Evolutionary conservation across 1,140 invertebrate species (phyloP), one percentile per base, ranked within the genome.

Genomic region (Stegodyphus dumicola): DNA sequence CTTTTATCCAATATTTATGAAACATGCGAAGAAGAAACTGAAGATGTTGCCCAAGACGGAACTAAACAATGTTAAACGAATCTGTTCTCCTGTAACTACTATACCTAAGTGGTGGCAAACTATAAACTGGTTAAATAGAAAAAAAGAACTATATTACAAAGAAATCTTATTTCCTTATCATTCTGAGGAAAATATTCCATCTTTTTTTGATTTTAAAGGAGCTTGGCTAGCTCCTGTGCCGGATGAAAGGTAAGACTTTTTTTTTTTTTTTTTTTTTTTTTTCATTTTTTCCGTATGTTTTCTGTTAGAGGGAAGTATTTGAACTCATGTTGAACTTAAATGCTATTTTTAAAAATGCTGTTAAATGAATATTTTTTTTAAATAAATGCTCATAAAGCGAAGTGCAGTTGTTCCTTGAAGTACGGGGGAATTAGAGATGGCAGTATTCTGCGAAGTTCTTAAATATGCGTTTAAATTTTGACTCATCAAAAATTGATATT

Each of bases 1-100:
- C 0, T 85, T 87, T 76, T 87, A 87, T 80, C 69, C 74, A 13
- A 49, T 71, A 33, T 83, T 87, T 73, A 87, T 79, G 77, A 77
- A 73, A 52, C 65, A 74, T 15, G 54, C 71, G 33, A 79, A 56
- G 18, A 15, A 65, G 13, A 51, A 77, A 66, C 48, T 87, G 48
- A 65, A 70, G 49, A 18, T 10, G 6, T 54, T 83, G 1, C 17
- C 64, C 0, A 76, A 52, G 15, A 33, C 51, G 15, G 74, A 83
- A 56, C 13, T 87, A 7, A 51, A 79, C 17, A 51, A 71, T 51
- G 73, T 87, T 11, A 73, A 71, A 74, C 52, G 65, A 66, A 64
- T 71, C 64, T 87, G 86, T n/a, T 7, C 73, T 10, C n/a, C 56
- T 49, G 18, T 83, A 15, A 83, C 86, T 49, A 18, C 52, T 15